Percentiles rank a stretch among this genome's conserved stretches.
Conservation (phyloP, 2,888 invertebrate genomes). For the Pharmacophagus antenor region DNA sequence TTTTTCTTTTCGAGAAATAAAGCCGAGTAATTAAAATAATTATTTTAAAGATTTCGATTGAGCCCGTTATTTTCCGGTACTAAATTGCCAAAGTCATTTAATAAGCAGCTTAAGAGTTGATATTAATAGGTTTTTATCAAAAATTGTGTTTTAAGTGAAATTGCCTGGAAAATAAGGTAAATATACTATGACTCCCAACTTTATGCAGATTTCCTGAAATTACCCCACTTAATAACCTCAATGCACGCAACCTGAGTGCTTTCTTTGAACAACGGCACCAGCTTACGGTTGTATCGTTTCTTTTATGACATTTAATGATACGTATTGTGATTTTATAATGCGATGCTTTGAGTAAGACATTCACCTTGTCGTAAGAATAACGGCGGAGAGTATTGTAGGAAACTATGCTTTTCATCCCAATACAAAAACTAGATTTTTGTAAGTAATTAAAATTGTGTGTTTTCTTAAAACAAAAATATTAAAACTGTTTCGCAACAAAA, state of each 20-base stretch:
- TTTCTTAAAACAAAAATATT: no score
- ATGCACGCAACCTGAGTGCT: slow-evolving; percentile 1
- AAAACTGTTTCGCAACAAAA: no score
- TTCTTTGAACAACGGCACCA: not conserved
- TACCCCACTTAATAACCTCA: slow-evolving; percentile 8
- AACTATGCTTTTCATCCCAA: no score
- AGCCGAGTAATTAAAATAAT: no score
- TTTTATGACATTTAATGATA: not conserved
- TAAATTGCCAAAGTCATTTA: not conserved
- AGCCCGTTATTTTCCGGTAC: no score
- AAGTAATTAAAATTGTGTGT: no score
- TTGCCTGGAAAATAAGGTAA: not conserved
- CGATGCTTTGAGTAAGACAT: not conserved
- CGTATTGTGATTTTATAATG: not conserved
- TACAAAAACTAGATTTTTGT: no score
- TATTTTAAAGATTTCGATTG: no score
- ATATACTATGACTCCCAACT: not conserved
- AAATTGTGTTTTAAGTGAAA: not conserved
- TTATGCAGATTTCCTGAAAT: not conserved
- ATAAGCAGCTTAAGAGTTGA: not conserved
- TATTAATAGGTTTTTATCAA: not conserved
- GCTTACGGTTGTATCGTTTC: not conserved
- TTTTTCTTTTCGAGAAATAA: no score
- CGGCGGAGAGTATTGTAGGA: no score
- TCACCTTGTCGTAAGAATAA: not conserved